Evolutionary conservation across 2,888 invertebrate genomes (phyloP), one percentile per base, ranked within the genome.

Genomic region (Pherbina coryleti): DNA sequence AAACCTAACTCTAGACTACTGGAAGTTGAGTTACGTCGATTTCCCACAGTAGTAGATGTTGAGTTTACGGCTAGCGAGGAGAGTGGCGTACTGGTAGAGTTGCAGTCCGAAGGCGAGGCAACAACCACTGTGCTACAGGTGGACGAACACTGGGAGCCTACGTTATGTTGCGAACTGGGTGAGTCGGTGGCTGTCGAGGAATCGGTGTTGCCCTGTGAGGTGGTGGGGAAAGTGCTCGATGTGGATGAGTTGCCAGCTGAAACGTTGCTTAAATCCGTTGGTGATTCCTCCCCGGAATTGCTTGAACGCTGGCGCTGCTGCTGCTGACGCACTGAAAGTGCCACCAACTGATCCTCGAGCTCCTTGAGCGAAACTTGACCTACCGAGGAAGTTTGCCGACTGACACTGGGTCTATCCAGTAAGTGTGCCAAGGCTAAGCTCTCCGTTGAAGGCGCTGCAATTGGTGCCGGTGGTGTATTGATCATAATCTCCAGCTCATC

Each of bases 401-500:
- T 92, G 34, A 92, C 91, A 82, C 90, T 90, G 17, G 92, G 92
- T 5, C 88, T 82, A 88, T 94, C 95, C 84, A 94, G 90, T 83
- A 95, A 91, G 91, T 95, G 95, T 53, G 94, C 95, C 86, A 95
- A 91, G 53, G 96, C 95, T 84, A 96, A 91, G 89, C 96, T 96
- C 89, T 96, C 96, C 7, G 95, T 95, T 1, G 96, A 96, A 4
- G 95, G 95, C n/a, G 95, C 95, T 0, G 90, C 90, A 19, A 90
- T 84, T 14, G 95, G 95, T 67, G 94, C 93, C 25, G 95, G 95
- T 7, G 95, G 94, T 69, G 94, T 93, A 82, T 94, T 95, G 79
- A 95, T 95, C 94, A 95, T 94, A 81, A 95, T 96, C 91, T 96
- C 96, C 86, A 97, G 93, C 90, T 97, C 98, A 88, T 98, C 98